phyloP scores from a whole-genome alignment of 2,888 invertebrate species.

The Melinaea marsaeus region DNA sequence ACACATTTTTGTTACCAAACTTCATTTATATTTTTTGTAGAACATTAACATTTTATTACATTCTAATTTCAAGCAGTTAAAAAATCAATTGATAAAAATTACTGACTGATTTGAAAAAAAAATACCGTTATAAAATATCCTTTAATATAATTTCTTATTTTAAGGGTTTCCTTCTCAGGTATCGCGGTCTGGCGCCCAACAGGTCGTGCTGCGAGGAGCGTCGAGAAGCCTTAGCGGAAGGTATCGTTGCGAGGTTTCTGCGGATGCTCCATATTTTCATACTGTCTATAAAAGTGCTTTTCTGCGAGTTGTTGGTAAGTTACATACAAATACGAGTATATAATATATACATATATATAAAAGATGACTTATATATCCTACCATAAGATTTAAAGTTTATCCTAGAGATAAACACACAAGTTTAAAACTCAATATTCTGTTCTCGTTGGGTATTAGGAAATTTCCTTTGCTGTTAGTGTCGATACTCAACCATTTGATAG shows the following conservation, averaged over 20 bases:
- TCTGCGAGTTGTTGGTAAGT: constrained; percentile 86
- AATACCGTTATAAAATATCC: too few relatives aligned
- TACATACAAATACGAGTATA: constrained; percentile 15
- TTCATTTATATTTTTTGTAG: too few relatives aligned
- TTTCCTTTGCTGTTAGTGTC: constrained; percentile 35
- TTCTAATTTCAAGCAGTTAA: too few relatives aligned
- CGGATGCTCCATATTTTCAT: constrained; percentile 85
- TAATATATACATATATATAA: too few relatives aligned
- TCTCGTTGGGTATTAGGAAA: constrained; percentile 39
- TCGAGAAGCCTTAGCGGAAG: constrained; percentile 82
- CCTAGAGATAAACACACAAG: too few relatives aligned
- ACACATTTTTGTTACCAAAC: too few relatives aligned
- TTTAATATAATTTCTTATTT: too few relatives aligned
- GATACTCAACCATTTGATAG: constrained; percentile 8
- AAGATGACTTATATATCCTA: neutral
- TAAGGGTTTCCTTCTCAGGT: constrained; percentile 57
- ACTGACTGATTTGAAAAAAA: too few relatives aligned
- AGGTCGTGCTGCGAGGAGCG: constrained; percentile 82
- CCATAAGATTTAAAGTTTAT: neutral
- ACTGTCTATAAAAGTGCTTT: constrained; percentile 81
- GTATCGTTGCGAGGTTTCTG: constrained; percentile 86
- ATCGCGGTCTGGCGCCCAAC: constrained; percentile 80
- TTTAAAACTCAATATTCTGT: constrained; percentile 4
- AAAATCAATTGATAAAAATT: too few relatives aligned
- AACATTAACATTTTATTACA: too few relatives aligned